phyloP scores from a whole-genome alignment of 1,140 invertebrate genomes.

The Rhopalosiphum padi region DNA sequence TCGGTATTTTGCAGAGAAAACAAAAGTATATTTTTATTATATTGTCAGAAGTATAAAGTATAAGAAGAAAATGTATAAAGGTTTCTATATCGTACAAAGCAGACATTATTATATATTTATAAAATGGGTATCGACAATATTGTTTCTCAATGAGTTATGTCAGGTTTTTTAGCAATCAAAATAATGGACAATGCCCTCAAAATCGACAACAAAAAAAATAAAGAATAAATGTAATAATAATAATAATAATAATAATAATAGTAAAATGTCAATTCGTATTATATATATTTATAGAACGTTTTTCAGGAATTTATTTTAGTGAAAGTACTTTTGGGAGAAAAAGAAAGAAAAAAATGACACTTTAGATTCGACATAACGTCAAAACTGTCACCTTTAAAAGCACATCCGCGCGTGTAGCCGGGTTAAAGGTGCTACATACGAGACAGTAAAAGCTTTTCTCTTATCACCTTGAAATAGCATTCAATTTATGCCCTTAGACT shows the following conservation, averaged over 20 bases:
- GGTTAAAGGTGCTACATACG: neutral
- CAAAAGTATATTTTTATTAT: neutral
- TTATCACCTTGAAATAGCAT: neutral
- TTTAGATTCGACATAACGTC: slow-evolving; percentile 18
- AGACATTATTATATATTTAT: neutral
- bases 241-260: slow-evolving; percentile 27
- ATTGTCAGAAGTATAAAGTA: neutral
- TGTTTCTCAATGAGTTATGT: neutral
- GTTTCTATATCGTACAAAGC: neutral
- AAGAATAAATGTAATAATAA: slow-evolving; percentile 9
- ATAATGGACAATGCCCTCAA: neutral
- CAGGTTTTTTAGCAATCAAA: neutral
- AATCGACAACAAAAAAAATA: neutral
- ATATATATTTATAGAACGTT: neutral
- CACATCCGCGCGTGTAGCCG: neutral
- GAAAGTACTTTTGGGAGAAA: neutral
- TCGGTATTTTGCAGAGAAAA: neutral
- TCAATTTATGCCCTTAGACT: neutral
- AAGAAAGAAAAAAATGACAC: neutral
- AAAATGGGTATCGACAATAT: neutral
- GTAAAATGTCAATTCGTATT: neutral
- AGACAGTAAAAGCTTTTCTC: slow-evolving; percentile 35
- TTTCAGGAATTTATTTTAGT: neutral
- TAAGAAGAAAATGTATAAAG: neutral
- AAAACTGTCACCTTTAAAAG: slow-evolving; percentile 45